Conservation (phyloP, 1,140 invertebrate species). For the Drosophila micromelanica region DNA sequence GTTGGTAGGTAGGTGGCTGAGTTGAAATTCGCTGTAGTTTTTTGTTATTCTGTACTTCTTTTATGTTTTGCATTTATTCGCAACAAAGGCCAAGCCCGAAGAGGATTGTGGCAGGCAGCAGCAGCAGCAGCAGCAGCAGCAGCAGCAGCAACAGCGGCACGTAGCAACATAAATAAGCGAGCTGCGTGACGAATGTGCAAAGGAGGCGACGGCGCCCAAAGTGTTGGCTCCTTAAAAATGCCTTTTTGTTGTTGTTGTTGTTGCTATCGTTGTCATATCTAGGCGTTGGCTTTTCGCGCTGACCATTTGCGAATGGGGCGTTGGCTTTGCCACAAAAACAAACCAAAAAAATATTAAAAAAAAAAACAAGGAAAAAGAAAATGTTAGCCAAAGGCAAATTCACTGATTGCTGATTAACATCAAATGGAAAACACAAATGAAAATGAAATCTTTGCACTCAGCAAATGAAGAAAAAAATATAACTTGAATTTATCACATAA, state of each 20-base stretch:
- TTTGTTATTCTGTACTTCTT: constrained; percentile 13
- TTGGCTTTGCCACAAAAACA: constrained; percentile 26
- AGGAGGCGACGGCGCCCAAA: constrained; percentile 34
- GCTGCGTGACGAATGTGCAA: constrained; percentile 43
- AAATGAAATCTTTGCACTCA: constrained; percentile 41
- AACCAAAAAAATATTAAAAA: neutral
- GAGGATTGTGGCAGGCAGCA: constrained; percentile 22
- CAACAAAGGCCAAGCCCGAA: neutral
- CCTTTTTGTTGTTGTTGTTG: constrained; percentile 25
- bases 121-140: neutral
- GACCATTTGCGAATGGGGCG: constrained; percentile 41
- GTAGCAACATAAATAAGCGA: constrained; percentile 36
- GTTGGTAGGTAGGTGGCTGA: constrained; percentile 16
- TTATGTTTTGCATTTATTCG: constrained; percentile 56
- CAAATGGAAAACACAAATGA: constrained; percentile 52
- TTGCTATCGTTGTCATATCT: constrained; percentile 52
- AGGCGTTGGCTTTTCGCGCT: constrained; percentile 67
- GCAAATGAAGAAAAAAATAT: neutral
- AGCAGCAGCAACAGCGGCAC: neutral
- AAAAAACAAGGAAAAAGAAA: constrained; percentile 24
- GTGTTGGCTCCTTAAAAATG: constrained; percentile 27
- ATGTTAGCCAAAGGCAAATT: constrained; percentile 60
- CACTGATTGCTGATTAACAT: constrained; percentile 76
- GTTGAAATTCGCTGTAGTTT: constrained; percentile 12
- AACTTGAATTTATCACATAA: too few relatives aligned